phyloP scores from a whole-genome alignment of 2,113 vertebrate species.

The Mystacornis crossleyi region DNA sequence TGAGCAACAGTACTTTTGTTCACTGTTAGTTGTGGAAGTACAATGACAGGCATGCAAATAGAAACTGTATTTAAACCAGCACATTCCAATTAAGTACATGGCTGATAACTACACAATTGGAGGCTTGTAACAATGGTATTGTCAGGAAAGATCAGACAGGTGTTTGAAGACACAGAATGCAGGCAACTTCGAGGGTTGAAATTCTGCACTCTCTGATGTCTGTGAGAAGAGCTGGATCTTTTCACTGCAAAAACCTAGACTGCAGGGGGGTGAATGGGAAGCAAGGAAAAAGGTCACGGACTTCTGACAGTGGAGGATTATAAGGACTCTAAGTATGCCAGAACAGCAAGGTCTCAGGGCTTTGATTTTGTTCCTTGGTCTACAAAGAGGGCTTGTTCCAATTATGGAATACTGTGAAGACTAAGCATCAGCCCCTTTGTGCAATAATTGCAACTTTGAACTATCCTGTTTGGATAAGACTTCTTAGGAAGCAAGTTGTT shows the following conservation, averaged over 20 bases:
- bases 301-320: neutral
- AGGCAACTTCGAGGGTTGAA: neutral
- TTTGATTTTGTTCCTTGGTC: neutral
- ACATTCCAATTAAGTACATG: neutral
- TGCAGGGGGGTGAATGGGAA: neutral
- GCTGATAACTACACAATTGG: neutral
- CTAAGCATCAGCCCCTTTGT: neutral
- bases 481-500: neutral
- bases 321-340: neutral
- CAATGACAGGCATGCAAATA: neutral
- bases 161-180: neutral
- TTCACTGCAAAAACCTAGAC: neutral
- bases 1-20: neutral
- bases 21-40: neutral
- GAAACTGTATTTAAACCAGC: constrained; percentile 16
- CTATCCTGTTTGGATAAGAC: neutral
- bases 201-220: neutral
- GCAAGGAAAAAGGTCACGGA: neutral
- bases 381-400: neutral
- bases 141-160: neutral
- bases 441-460: neutral
- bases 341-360: neutral
- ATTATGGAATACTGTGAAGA: neutral
- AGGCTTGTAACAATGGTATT: neutral
- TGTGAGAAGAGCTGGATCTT: neutral